Evolutionary conservation across 2,797 vertebrate genomes (phyloP).

Genomic region (Urocyon cinereoargenteus): DNA sequence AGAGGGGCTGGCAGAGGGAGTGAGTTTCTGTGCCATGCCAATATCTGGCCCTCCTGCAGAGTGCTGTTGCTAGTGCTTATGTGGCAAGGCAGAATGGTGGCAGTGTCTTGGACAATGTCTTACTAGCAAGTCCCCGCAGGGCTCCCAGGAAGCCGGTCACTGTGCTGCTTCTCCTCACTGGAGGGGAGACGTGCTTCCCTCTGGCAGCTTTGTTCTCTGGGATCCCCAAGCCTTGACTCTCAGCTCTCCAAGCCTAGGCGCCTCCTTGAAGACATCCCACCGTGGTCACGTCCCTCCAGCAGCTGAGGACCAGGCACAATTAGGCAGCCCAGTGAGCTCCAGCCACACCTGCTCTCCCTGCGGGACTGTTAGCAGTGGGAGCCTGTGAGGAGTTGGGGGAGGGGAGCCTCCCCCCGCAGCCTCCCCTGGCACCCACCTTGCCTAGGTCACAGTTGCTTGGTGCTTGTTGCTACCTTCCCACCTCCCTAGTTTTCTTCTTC

Average conservation of each 20-base stretch:
- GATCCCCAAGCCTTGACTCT: not conserved
- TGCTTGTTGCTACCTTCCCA: not conserved
- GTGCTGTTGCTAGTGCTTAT: not conserved
- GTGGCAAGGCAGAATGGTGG: not conserved
- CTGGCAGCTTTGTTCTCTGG: not conserved
- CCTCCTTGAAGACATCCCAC: not conserved
- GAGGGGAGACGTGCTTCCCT: not conserved
- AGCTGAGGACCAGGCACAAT: not conserved
- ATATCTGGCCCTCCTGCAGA: not conserved
- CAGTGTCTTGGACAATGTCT: not conserved
- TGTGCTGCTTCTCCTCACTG: not conserved
- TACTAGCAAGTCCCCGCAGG: not conserved
- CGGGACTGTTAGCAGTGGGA: not conserved
- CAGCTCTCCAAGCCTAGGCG: not conserved
- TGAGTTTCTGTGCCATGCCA: not conserved
- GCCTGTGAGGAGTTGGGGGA: not conserved
- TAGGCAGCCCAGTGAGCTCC: not conserved
- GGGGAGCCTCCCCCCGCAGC: not conserved
- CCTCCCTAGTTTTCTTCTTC: not conserved
- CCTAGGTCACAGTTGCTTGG: not conserved
- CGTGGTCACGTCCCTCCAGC: not conserved
- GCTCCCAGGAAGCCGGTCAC: not conserved
- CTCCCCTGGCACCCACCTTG: accelerated
- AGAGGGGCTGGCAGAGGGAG: not conserved
- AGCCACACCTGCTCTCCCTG: not conserved